These are phyloP conservation scores for Aeoliscus strigatus DNA, from an alignment of 2,797 vertebrate genomes.

Conservation along the genomic window DNA sequence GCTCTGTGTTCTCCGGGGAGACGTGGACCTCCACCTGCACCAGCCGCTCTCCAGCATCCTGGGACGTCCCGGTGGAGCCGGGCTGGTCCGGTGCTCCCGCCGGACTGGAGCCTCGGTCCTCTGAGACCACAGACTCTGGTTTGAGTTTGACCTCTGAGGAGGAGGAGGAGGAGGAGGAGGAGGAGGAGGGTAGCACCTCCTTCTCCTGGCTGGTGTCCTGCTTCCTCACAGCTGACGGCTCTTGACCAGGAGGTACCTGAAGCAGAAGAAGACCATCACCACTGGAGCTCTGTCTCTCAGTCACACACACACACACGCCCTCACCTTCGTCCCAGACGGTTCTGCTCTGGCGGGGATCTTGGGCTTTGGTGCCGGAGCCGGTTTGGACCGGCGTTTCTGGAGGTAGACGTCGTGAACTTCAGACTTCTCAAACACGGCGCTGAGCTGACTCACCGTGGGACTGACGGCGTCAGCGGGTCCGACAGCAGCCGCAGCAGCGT, in stretches of 20 bases:
- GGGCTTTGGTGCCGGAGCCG: constrained; percentile 64
- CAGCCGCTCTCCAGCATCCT: constrained; percentile 61
- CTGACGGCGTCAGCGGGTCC: constrained; percentile 86
- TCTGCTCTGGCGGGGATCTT: constrained; percentile 63
- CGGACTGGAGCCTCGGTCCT: constrained; percentile 50
- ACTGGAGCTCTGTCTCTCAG: too few species aligned
- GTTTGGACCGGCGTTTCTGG: constrained; percentile 66
- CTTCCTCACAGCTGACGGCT: constrained; percentile 13
- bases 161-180: constrained; percentile 43
- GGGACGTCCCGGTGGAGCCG: constrained; percentile 22
- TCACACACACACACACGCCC: constrained; percentile 17
- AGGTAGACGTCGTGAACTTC: constrained; percentile 79
- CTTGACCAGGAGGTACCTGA: constrained; percentile 52
- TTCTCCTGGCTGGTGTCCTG: constrained; percentile 42
- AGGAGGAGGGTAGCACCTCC: constrained; percentile 33
- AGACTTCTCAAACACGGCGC: constrained; percentile 89
- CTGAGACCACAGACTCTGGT: constrained; percentile 23
- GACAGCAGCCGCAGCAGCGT: constrained; percentile 4
- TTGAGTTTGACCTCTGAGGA: constrained; percentile 42
- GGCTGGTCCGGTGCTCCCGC: constrained; percentile 29
- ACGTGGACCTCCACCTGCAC: constrained; percentile 81
- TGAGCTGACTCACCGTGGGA: constrained; percentile 94
- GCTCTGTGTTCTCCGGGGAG: constrained; percentile 78
- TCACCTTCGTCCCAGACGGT: constrained; percentile 64
- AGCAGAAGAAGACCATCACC: constrained; percentile 3